Evolutionary conservation across 2,797 vertebrate genomes (phyloP), one percentile per base, ranked within the genome.

Genomic region (Enteromius anoplus): DNA sequence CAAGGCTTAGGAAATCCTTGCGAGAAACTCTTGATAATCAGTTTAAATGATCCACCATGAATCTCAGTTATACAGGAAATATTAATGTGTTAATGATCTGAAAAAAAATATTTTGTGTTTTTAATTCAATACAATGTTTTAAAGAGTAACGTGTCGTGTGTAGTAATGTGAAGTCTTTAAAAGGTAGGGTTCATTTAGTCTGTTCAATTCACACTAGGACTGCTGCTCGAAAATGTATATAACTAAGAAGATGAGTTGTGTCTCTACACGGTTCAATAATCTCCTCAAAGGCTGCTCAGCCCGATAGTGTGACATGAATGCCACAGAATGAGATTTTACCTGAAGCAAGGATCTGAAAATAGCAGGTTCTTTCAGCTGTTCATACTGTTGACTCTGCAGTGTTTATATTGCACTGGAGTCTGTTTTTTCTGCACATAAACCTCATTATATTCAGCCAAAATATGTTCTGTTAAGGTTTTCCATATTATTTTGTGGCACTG

Each of bases 261-360:
- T 34, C 14, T 81, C 29, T 40, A 21, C 34, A 53, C 15, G 17
- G 80, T 26, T 75, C n/a, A 75, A 40, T 53, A 47, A 75, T 82
- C 71, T 82, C 10, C 21, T 65, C 60, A 65, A 42, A 75, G n/a
- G 58, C 58, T 69, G 23, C 34, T 78, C 68, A 47, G 26, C 10
- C 23, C 21, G 40, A 34, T 5, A 53, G 19, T 69, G 84, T 70
- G 68, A 79, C 51, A 26, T 19, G 40, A 75, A 15, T 47, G 73
- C 71, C 23, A 45, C 37, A 55, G 42, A 75, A 51, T 12, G 19
- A 21, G 23, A 83, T 23, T 58, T 73, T 26, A 45, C 75, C 65
- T 68, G 66, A 47, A 82, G 81, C 62, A 4, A 40, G 34, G 9
- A 3, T 62, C 81, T 82, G 23, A 84, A 75, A 82, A 85, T 84